phyloP scores from a whole-genome alignment of 2,797 vertebrate genomes.

The Yasuhikotakia modesta region DNA sequence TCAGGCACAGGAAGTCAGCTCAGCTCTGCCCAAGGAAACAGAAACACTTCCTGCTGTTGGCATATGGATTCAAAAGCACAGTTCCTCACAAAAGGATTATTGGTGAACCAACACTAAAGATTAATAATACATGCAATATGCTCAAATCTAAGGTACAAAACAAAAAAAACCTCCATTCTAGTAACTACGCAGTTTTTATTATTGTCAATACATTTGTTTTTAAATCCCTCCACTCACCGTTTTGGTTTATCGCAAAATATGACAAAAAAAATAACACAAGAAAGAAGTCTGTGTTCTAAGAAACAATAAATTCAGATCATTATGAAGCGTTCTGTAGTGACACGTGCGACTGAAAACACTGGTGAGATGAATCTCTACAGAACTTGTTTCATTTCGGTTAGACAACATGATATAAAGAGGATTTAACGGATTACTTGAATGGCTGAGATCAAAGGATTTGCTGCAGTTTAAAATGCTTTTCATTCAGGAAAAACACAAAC shows the following conservation, averaged over 20 bases:
- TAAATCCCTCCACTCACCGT: too few relatives aligned
- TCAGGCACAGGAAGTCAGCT: conserved; percentile 40
- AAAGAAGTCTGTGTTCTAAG: background rate
- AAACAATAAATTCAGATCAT: conserved; percentile 7
- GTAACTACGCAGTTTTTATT: too few relatives aligned
- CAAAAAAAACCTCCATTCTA: too few relatives aligned
- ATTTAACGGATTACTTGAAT: conserved; percentile 44
- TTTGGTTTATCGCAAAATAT: conserved; percentile 16
- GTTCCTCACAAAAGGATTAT: background rate
- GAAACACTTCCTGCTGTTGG: conserved; percentile 47
- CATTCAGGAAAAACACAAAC: background rate
- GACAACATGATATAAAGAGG: conserved; percentile 43
- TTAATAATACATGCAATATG: too few relatives aligned
- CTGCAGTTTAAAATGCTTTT: background rate
- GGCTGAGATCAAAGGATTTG: conserved; percentile 27
- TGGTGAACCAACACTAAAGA: background rate
- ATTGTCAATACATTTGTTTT: too few relatives aligned
- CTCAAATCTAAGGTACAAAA: too few relatives aligned
- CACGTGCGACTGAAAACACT: background rate
- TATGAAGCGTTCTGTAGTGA: background rate
- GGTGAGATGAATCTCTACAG: conserved; percentile 20
- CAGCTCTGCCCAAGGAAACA: conserved; percentile 49
- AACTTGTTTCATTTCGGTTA: conserved; percentile 28
- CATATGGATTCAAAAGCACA: conserved; percentile 5
- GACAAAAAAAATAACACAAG: too few relatives aligned